Evolutionary conservation across 2,797 vertebrate species (phyloP).

Genomic region (Moxostoma hubbsi): DNA sequence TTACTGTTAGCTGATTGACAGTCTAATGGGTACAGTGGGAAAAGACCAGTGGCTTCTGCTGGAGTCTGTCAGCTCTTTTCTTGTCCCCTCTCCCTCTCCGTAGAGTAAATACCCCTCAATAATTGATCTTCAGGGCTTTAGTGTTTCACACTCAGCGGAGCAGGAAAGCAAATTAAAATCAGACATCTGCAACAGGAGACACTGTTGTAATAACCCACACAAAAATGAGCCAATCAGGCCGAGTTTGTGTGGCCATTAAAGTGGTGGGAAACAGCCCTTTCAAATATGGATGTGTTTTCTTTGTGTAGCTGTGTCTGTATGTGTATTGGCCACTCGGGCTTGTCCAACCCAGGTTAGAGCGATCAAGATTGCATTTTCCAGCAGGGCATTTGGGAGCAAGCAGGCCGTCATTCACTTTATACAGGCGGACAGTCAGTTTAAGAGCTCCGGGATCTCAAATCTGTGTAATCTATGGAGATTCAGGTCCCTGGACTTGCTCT

Average conservation of each 20-base stretch:
- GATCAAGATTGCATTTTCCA: conserved; percentile 23
- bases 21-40: conserved; percentile 12
- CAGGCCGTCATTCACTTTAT: conserved; percentile 1
- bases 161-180: conserved; percentile 69
- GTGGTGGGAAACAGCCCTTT: not conserved
- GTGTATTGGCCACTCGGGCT: not conserved
- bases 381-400: conserved; percentile 20
- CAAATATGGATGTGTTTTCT: conserved; percentile 1
- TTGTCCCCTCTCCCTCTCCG: conserved; percentile 49
- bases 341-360: not conserved
- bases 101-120: conserved; percentile 75
- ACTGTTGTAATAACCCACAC: conserved; percentile 68
- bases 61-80: conserved; percentile 41
- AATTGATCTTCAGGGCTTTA: conserved; percentile 75
- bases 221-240: conserved; percentile 51
- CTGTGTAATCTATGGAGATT: conserved; percentile 35
- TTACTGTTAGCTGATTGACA: conserved; percentile 2
- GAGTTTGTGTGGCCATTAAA: conserved; percentile 33
- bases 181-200: conserved; percentile 68
- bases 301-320: conserved; percentile 13
- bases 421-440: conserved; percentile 1
- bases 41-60: conserved; percentile 19
- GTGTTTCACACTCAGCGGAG: conserved; percentile 65
- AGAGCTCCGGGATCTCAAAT: conserved; percentile 21
- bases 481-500: conserved; percentile 1